Conservation (phyloP, 2,113 vertebrate species). For the Microcebus jonahi region DNA sequence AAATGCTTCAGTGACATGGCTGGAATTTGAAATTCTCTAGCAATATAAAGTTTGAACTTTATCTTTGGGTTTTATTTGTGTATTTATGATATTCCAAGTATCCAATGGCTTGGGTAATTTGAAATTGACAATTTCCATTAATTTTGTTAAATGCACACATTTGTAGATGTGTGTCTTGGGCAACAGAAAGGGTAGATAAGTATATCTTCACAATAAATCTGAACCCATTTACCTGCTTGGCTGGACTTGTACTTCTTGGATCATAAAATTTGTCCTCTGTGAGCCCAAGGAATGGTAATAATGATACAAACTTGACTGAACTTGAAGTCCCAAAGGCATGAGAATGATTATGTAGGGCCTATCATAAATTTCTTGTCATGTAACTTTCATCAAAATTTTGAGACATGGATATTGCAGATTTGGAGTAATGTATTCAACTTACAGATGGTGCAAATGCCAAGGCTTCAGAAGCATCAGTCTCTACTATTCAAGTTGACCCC, state of each 20-base stretch:
- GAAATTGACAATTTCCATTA: slow-evolving; percentile 57
- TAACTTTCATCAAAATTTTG: slow-evolving; percentile 47
- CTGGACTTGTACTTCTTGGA: slow-evolving; percentile 67
- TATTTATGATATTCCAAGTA: slow-evolving; percentile 27
- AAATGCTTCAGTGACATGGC: not conserved
- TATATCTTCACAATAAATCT: slow-evolving; percentile 72
- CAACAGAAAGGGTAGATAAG: slow-evolving; percentile 20
- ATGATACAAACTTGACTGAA: slow-evolving; percentile 54
- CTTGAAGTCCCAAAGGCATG: slow-evolving; percentile 33
- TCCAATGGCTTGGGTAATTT: slow-evolving; percentile 34
- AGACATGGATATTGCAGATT: not conserved
- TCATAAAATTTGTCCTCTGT: slow-evolving; percentile 76
- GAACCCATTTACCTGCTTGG: slow-evolving; percentile 63
- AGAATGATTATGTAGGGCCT: slow-evolving; percentile 25
- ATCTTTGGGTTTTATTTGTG: slow-evolving; percentile 35
- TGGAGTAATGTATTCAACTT: slow-evolving; percentile 40
- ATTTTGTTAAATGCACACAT: slow-evolving; percentile 46
- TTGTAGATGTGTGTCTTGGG: slow-evolving; percentile 10
- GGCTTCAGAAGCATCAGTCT: not conserved
- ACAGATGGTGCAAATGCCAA: not conserved
- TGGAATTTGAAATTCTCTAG: slow-evolving; percentile 1
- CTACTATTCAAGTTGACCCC: not conserved
- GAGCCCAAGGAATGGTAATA: slow-evolving; percentile 57
- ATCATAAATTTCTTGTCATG: slow-evolving; percentile 52
- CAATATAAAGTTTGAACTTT: slow-evolving; percentile 10